Percentiles rank a stretch among this genome's conserved stretches.
These are phyloP conservation scores for Porites evermanni DNA, from an alignment of 92 coral and sea anemone genomes.

Conservation along the genomic window DNA sequence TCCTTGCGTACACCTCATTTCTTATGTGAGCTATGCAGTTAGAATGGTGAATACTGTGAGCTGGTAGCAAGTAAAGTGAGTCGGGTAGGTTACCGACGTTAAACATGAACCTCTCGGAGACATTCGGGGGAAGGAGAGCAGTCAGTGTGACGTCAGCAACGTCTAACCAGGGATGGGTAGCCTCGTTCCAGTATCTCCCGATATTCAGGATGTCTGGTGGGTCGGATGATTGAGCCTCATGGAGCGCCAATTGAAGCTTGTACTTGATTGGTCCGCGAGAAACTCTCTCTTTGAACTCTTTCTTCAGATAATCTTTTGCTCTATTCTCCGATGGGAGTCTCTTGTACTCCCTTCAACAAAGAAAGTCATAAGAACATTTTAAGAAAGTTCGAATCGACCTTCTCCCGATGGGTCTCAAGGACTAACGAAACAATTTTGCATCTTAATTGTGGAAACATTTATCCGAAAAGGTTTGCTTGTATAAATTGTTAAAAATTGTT, in stretches of 20 bases:
- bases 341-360: constrained; percentile 1
- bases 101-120: constrained; percentile 61
- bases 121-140: constrained; percentile 76
- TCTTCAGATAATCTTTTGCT: constrained; percentile 61
- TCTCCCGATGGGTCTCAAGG: no score
- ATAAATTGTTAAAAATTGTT: no score
- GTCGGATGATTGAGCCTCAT: constrained; percentile 66
- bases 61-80: constrained; percentile 66
- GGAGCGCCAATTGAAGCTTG: constrained; percentile 86
- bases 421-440: no score
- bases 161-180: constrained; percentile 93
- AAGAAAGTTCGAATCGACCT: no score
- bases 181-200: constrained; percentile 83
- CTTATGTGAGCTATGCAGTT: constrained; percentile 73
- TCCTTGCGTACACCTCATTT: constrained; percentile 56
- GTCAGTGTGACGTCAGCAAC: constrained; percentile 86
- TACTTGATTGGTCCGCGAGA: constrained; percentile 70
- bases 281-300: constrained; percentile 70
- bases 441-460: no score
- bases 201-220: constrained; percentile 75
- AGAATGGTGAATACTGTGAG: constrained; percentile 79
- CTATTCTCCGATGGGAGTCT: constrained; percentile 71
- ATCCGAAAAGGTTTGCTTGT: no score
- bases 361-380: no score
- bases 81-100: constrained; percentile 65